Percentiles rank a stretch among this genome's conserved stretches.
Conservation (phyloP, 2,888 invertebrate genomes). For the Eupithecia subfuscata region DNA sequence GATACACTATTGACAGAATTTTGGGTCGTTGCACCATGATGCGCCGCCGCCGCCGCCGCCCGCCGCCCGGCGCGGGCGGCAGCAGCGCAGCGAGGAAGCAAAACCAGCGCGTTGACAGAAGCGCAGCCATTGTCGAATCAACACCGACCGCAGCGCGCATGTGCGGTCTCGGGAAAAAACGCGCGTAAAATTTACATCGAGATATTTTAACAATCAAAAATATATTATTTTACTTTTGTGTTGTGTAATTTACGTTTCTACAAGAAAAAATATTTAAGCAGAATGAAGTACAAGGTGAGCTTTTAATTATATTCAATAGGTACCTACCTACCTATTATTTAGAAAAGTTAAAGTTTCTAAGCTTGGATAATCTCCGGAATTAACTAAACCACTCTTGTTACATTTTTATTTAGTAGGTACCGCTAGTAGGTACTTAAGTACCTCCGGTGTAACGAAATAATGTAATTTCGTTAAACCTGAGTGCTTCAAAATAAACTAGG, state of each 20-base stretch:
- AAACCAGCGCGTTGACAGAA: conserved; percentile 66
- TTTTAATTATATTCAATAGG: conserved; percentile 20
- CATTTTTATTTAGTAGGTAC: background rate
- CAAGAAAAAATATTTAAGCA: conserved; percentile 38
- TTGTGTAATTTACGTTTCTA: conserved; percentile 36
- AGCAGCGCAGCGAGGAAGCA: conserved; percentile 67
- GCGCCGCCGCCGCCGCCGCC: background rate
- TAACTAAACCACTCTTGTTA: background rate
- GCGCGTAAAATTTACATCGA: conserved; percentile 36
- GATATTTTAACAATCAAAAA: conserved; percentile 7
- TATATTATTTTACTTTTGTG: conserved; percentile 36
- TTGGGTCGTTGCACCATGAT: conserved; percentile 63
- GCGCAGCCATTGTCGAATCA: conserved; percentile 68
- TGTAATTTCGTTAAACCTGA: too few relatives aligned
- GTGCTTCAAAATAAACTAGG: too few relatives aligned
- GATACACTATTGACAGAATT: conserved; percentile 37
- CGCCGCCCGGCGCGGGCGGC: conserved; percentile 22
- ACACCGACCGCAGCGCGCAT: conserved; percentile 61
- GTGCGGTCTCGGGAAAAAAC: conserved; percentile 56
- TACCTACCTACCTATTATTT: too few relatives aligned
- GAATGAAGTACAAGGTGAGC: conserved; percentile 77
- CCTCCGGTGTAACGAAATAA: too few relatives aligned
- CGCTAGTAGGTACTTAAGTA: too few relatives aligned
- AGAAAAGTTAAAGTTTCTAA: background rate
- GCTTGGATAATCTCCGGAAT: background rate